A percentile compares a stretch with the other conserved stretches of the same genome.
These are phyloP conservation scores for Phoebastria nigripes DNA, from an alignment of 2,797 vertebrate genomes.

Conservation along the genomic window DNA sequence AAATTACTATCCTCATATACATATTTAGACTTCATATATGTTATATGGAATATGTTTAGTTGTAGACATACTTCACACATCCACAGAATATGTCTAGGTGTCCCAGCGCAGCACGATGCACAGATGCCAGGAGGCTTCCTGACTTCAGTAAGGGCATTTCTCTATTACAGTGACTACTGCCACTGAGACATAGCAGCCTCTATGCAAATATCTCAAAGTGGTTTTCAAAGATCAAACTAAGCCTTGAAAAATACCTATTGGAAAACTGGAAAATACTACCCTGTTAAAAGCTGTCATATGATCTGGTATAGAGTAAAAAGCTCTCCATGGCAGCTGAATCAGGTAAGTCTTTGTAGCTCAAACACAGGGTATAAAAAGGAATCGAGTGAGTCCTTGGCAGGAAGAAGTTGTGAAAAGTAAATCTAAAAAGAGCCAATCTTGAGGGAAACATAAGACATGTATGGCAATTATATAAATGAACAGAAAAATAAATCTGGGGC, in stretches of 20 bases:
- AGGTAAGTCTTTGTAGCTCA: neutral
- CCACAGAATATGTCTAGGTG: neutral
- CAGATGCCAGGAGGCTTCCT: neutral
- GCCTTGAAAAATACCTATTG: neutral
- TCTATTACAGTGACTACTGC: neutral
- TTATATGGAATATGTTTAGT: neutral
- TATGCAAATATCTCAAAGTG: neutral
- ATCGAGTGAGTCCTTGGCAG: neutral
- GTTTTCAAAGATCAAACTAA: neutral
- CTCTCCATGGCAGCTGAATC: neutral
- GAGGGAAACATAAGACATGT: neutral
- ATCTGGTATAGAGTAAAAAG: neutral
- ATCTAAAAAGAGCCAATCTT: neutral
- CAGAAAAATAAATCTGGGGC: neutral
- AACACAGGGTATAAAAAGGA: neutral
- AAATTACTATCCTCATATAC: neutral
- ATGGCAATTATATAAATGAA: neutral
- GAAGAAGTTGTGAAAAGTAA: neutral
- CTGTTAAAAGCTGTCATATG: neutral
- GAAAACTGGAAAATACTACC: neutral
- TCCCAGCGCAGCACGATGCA: fast-evolving
- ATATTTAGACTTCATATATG: neutral
- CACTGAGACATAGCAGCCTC: neutral
- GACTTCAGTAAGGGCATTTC: neutral
- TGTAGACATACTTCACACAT: neutral